These are phyloP conservation scores for Anolis apletophallus DNA, from an alignment of 2,797 vertebrate species.

Conservation along the genomic window DNA sequence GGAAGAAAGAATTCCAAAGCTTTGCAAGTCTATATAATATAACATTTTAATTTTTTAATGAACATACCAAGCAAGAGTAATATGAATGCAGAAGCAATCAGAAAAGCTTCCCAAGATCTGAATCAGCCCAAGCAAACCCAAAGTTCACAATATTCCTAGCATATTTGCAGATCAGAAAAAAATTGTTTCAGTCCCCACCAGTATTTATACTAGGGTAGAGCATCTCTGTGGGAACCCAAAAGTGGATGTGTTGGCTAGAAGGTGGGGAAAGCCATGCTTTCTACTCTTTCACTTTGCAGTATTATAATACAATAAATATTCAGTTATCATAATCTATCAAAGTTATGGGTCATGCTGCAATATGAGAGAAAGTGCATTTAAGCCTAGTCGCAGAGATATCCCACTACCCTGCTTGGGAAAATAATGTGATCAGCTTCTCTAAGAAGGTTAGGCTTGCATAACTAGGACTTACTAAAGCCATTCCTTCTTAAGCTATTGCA, in stretches of 20 bases:
- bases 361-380: neutral
- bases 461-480: too few species aligned
- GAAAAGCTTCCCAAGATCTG: neutral
- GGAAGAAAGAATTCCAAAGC: neutral
- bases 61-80: neutral
- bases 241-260: too few species aligned
- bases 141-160: neutral
- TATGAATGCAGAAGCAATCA: neutral
- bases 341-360: neutral
- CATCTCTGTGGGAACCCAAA: neutral
- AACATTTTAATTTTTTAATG: neutral
- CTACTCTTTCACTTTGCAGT: neutral
- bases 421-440: too few species aligned
- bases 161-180: neutral
- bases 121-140: neutral
- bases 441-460: too few species aligned
- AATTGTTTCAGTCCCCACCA: neutral
- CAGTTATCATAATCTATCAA: neutral
- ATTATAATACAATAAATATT: neutral
- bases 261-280: too few species aligned
- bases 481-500: too few species aligned
- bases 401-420: too few species aligned
- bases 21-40: neutral
- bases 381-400: neutral
- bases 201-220: neutral